A percentile compares a stretch with the other conserved stretches of the same genome.
These are phyloP conservation scores for Oscheius sp. DNA, from an alignment of 2,888 invertebrate genomes.

Conservation along the genomic window DNA sequence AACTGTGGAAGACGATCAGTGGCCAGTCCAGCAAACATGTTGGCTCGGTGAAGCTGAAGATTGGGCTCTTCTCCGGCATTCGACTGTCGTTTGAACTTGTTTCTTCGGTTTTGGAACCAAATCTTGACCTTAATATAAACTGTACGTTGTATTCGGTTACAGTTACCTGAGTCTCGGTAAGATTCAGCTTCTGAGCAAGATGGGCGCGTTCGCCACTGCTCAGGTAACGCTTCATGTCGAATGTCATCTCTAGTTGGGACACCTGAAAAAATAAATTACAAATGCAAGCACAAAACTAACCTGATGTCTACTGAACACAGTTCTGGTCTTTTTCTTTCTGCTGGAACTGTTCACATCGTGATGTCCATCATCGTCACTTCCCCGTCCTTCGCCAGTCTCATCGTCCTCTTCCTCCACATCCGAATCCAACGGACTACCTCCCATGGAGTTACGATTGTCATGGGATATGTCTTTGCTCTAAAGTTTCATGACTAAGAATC, in stretches of 20 bases:
- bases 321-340: slow-evolving; percentile 72
- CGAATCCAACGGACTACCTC: slow-evolving; percentile 58
- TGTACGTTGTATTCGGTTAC: neutral
- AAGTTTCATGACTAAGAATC: neutral
- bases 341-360: slow-evolving; percentile 41
- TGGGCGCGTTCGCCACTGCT: slow-evolving; percentile 64
- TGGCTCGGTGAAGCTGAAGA: slow-evolving; percentile 50
- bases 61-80: slow-evolving; percentile 50
- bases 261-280: slow-evolving; percentile 49
- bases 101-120: slow-evolving; percentile 71
- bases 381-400: slow-evolving; percentile 41
- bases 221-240: slow-evolving; percentile 65
- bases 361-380: slow-evolving; percentile 56
- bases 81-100: slow-evolving; percentile 66
- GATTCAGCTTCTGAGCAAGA: slow-evolving; percentile 61
- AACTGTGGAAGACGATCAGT: slow-evolving; percentile 23
- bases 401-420: slow-evolving; percentile 57
- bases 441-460: slow-evolving; percentile 44
- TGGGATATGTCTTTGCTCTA: slow-evolving; percentile 8
- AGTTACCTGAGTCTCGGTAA: slow-evolving; percentile 70
- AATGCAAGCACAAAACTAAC: slow-evolving; percentile 28
- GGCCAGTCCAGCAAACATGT: slow-evolving; percentile 35
- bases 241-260: slow-evolving; percentile 66
- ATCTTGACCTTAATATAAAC: slow-evolving; percentile 65
- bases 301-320: slow-evolving; percentile 70